Conservation (phyloP, 2,888 invertebrate species). For the Thymelicus acteon region DNA sequence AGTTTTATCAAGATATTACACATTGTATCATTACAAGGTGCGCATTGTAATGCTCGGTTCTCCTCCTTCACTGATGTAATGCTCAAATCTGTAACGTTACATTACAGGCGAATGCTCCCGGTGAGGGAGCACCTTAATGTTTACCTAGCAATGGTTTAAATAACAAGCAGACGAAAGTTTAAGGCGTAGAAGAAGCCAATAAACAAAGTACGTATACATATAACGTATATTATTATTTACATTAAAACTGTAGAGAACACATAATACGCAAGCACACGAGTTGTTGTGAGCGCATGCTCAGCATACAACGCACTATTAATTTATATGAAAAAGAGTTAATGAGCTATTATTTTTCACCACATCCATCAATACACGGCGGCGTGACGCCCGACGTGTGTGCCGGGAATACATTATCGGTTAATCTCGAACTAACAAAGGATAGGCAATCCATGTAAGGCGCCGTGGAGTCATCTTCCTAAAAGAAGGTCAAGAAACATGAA, state of each 20-base stretch:
- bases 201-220: too few relatives aligned
- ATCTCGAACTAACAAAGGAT: constrained; percentile 52
- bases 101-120: too few relatives aligned
- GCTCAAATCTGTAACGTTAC: too few relatives aligned
- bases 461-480: constrained; percentile 52
- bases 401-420: constrained; percentile 51
- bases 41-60: too few relatives aligned
- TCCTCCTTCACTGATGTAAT: too few relatives aligned
- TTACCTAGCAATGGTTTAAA: neutral
- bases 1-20: too few relatives aligned
- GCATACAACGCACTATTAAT: constrained; percentile 22
- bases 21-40: too few relatives aligned
- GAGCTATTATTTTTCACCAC: constrained; percentile 50
- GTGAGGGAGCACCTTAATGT: too few relatives aligned
- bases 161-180: too few relatives aligned
- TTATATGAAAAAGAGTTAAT: constrained; percentile 78
- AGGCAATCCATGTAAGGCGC: constrained; percentile 47
- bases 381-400: constrained; percentile 48
- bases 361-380: constrained; percentile 40
- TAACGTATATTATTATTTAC: neutral
- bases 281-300: neutral
- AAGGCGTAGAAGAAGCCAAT: too few relatives aligned
- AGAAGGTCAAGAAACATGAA: constrained; percentile 54
- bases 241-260: neutral
- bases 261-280: neutral